phyloP scores from a whole-genome alignment of 2,888 invertebrate species.

The Scrobipalpa costella region DNA sequence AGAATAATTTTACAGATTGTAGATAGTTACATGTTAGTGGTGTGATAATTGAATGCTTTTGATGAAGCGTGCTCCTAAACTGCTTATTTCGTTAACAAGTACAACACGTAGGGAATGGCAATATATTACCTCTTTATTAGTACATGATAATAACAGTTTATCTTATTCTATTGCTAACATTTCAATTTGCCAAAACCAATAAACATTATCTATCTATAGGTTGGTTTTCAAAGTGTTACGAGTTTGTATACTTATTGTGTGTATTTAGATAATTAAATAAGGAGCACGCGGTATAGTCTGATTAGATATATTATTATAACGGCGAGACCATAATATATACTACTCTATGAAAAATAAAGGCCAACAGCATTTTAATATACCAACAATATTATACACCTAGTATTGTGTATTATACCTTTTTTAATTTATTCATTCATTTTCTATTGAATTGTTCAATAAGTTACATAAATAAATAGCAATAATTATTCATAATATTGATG shows the following conservation, averaged over 20 bases:
- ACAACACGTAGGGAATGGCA: too few relatives aligned
- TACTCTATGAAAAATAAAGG: background rate
- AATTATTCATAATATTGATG: background rate
- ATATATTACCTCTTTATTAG: too few relatives aligned
- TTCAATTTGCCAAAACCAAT: too few relatives aligned
- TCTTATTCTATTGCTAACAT: too few relatives aligned
- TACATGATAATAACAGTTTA: too few relatives aligned
- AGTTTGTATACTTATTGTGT: too few relatives aligned
- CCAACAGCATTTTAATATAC: background rate
- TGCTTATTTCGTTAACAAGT: background rate
- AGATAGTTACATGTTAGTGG: constrained; percentile 22
- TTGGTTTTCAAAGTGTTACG: too few relatives aligned
- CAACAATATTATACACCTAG: background rate
- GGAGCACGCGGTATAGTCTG: constrained; percentile 17
- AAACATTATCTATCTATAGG: too few relatives aligned
- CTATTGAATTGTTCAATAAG: background rate
- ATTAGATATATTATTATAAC: constrained; percentile 13
- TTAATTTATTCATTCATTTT: background rate
- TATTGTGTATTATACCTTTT: background rate
- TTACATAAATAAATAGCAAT: background rate
- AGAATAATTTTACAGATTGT: constrained; percentile 21
- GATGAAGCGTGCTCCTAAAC: constrained; percentile 11
- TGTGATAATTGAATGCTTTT: constrained; percentile 5
- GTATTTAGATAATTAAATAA: background rate
- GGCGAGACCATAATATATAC: background rate